Evolutionary conservation across 2,113 vertebrate species (phyloP).

Genomic region (Emydocephalus ijimae): DNA sequence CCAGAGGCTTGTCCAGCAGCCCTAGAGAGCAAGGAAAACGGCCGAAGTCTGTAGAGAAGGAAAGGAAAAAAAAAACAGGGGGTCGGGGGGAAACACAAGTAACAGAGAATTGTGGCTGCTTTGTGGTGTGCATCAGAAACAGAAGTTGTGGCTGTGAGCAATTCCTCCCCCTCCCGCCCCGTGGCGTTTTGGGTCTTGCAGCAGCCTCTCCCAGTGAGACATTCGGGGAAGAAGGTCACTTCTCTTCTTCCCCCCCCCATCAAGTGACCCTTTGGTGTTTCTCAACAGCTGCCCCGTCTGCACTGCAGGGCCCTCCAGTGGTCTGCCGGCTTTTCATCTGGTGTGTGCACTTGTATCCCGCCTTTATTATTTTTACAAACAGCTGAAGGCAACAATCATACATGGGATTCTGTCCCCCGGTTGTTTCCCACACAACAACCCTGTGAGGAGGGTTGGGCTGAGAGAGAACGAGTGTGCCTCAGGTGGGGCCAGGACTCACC

Average conservation of each 20-base stretch:
- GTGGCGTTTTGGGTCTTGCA: too few relatives aligned
- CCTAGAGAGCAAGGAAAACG: neutral
- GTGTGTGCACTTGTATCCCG: neutral
- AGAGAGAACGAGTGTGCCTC: neutral
- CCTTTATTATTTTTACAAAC: neutral
- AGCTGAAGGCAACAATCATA: neutral
- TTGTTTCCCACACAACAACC: too few relatives aligned
- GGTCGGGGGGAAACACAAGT: too few relatives aligned
- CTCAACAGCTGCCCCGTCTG: too few relatives aligned
- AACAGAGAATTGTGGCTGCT: neutral
- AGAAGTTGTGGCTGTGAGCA: neutral
- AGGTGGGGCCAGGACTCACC: neutral
- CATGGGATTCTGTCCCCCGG: neutral
- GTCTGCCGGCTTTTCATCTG: too few relatives aligned
- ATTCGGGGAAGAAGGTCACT: neutral
- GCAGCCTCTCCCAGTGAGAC: neutral
- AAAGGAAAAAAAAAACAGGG: too few relatives aligned
- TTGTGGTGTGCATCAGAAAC: neutral
- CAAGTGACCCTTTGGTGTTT: too few relatives aligned
- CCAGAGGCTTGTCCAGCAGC: neutral
- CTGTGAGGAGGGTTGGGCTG: neutral
- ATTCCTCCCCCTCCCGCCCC: accelerated
- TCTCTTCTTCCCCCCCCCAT: too few relatives aligned
- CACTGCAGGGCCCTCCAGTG: too few relatives aligned
- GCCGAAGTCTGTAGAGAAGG: neutral